These are phyloP conservation scores for Urophycis tenuis DNA, from an alignment of 2,797 vertebrate species.

Conservation along the genomic window DNA sequence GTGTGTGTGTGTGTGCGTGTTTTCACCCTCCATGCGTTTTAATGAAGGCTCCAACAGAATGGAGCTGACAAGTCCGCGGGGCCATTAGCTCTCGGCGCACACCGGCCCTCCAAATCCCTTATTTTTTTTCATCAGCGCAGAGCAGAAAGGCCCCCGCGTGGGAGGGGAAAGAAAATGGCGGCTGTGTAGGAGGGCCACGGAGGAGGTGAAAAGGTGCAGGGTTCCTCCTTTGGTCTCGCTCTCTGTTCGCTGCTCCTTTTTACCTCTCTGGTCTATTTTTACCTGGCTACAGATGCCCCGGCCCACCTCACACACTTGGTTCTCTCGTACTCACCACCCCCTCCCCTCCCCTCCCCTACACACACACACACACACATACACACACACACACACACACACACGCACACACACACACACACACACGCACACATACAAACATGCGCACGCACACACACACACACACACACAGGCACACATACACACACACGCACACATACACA, in stretches of 20 bases:
- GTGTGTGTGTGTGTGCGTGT: background rate
- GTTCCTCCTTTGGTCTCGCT: slow-evolving; percentile 12
- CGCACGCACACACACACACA: too few relatives aligned
- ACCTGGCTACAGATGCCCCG: background rate
- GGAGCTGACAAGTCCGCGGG: slow-evolving; percentile 50
- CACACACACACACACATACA: too few relatives aligned
- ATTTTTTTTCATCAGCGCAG: slow-evolving; percentile 64
- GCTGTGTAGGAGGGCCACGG: slow-evolving; percentile 16
- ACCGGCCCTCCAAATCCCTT: slow-evolving; percentile 63
- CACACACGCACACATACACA: too few relatives aligned
- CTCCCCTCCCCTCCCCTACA: too few relatives aligned
- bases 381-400: too few relatives aligned
- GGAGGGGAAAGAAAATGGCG: slow-evolving; percentile 48
- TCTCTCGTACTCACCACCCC: background rate
- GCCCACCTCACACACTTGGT: background rate
- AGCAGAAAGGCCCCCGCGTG: slow-evolving; percentile 60
- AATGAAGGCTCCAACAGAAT: background rate
- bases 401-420: too few relatives aligned
- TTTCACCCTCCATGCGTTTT: background rate
- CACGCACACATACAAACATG: too few relatives aligned
- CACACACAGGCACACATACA: too few relatives aligned
- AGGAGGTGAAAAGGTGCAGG: slow-evolving; percentile 34
- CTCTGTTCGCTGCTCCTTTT: slow-evolving; percentile 17
- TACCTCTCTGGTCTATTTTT: background rate
- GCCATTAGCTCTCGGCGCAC: slow-evolving; percentile 48